A percentile compares a stretch with the other conserved stretches of the same genome.
These are phyloP conservation scores for Prietella phreatophila DNA, from an alignment of 2,113 vertebrate genomes.

Conservation along the genomic window DNA sequence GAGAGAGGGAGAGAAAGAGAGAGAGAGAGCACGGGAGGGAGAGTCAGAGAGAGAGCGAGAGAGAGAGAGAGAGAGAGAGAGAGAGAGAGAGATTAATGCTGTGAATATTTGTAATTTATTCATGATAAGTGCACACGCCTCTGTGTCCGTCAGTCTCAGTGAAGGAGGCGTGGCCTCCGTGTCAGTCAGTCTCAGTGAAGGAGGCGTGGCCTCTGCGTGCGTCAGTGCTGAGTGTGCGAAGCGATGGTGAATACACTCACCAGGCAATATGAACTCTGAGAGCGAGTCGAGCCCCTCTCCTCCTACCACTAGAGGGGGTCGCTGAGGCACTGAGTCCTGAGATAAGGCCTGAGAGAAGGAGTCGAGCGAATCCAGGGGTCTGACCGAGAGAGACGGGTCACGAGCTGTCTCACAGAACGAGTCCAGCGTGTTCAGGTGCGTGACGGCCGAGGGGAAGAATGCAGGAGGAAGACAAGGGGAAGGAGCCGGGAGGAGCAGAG, in stretches of 20 bases:
- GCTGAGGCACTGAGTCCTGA: constrained; percentile 60
- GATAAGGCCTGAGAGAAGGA: constrained; percentile 69
- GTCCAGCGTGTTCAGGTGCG: constrained; percentile 72
- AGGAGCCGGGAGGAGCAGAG: constrained; percentile 71
- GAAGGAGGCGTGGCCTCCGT: background rate
- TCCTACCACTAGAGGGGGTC: constrained; percentile 25
- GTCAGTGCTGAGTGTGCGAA: background rate
- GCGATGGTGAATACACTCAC: constrained; percentile 48
- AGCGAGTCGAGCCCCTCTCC: constrained; percentile 58
- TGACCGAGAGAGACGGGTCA: background rate
- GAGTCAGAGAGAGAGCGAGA: background rate
- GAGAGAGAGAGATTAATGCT: background rate
- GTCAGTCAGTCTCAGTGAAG: background rate
- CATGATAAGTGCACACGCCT: background rate
- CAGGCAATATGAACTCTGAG: constrained; percentile 60
- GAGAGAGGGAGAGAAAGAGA: background rate
- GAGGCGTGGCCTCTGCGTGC: background rate
- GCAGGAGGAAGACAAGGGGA: constrained; percentile 78
- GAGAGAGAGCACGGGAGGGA: background rate
- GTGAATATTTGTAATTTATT: background rate
- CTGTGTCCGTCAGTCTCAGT: background rate
- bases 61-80: background rate
- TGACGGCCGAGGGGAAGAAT: constrained; percentile 65
- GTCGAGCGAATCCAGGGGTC: constrained; percentile 72
- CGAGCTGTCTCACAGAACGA: constrained; percentile 61